Conservation (phyloP, 1,140 invertebrate species). For the Achroia grisella region DNA sequence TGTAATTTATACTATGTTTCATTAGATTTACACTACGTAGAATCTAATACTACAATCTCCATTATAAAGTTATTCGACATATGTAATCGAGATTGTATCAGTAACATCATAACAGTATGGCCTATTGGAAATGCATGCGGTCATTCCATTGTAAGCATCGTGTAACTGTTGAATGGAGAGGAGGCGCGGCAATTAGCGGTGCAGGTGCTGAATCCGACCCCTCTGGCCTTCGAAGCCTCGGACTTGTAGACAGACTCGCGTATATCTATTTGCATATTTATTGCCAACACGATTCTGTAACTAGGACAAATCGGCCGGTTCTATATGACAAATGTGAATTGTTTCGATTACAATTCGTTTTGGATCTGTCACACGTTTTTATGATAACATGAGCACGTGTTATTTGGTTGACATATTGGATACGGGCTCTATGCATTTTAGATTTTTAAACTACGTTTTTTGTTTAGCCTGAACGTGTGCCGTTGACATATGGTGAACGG, state of each 20-base stretch:
- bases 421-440: conserved; percentile 19
- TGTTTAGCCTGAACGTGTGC: conserved; percentile 15
- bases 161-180: conserved; percentile 52
- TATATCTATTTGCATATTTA: conserved; percentile 49
- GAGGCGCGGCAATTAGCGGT: conserved; percentile 67
- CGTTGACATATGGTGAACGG: conserved; percentile 32
- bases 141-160: conserved; percentile 31
- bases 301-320: conserved; percentile 28
- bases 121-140: too few species aligned
- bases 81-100: too few species aligned
- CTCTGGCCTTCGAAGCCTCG: conserved; percentile 27
- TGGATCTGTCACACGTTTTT: conserved; percentile 2
- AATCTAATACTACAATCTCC: too few species aligned
- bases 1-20: too few species aligned
- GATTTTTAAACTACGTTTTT: conserved; percentile 14
- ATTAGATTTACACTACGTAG: too few species aligned
- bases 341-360: conserved; percentile 16
- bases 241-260: conserved; percentile 22
- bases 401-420: conserved; percentile 31
- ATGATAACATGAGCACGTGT: conserved; percentile 12
- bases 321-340: conserved; percentile 26
- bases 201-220: conserved; percentile 61
- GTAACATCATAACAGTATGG: too few species aligned
- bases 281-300: conserved; percentile 39
- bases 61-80: too few species aligned